A percentile compares a stretch with the other conserved stretches of the same genome.
phyloP scores from a whole-genome alignment of 2,888 invertebrate genomes.

The Plagodis pulveraria region DNA sequence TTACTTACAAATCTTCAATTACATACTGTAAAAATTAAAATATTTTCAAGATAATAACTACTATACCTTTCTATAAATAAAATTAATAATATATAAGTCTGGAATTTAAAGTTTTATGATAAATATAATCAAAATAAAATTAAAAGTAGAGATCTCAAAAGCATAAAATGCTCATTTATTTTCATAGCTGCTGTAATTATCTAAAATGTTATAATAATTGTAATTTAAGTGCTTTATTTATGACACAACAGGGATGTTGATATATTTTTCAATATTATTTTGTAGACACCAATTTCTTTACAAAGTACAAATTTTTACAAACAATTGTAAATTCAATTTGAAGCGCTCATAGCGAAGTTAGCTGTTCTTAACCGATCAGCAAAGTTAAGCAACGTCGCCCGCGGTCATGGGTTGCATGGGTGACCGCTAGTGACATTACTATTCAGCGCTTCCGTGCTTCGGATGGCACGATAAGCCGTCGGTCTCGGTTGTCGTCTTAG shows the following conservation, averaged over 20 bases:
- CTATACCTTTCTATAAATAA: conserved; percentile 23
- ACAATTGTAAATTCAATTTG: too few species aligned
- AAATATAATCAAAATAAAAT: conserved; percentile 32
- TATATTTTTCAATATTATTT: background rate
- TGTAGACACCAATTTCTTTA: background rate
- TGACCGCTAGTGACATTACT: too few species aligned
- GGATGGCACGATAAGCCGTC: too few species aligned
- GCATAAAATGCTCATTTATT: conserved; percentile 56
- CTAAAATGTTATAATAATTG: conserved; percentile 3
- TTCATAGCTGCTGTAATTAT: conserved; percentile 24
- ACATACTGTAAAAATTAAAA: background rate
- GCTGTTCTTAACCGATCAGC: too few species aligned
- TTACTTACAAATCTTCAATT: conserved; percentile 7
- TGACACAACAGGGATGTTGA: background rate
- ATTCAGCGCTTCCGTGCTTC: too few species aligned
- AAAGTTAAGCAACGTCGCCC: too few species aligned
- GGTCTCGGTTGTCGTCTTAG: too few species aligned
- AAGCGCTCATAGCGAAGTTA: too few species aligned
- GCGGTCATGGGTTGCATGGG: too few species aligned
- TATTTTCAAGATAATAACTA: conserved; percentile 16
- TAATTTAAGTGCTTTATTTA: conserved; percentile 3
- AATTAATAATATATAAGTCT: conserved; percentile 16
- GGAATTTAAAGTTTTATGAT: conserved; percentile 16
- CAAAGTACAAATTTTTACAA: too few species aligned
- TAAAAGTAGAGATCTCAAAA: conserved; percentile 41